These are phyloP conservation scores for Cosmorhoe ocellata DNA, from an alignment of 2,888 invertebrate genomes.

Conservation along the genomic window DNA sequence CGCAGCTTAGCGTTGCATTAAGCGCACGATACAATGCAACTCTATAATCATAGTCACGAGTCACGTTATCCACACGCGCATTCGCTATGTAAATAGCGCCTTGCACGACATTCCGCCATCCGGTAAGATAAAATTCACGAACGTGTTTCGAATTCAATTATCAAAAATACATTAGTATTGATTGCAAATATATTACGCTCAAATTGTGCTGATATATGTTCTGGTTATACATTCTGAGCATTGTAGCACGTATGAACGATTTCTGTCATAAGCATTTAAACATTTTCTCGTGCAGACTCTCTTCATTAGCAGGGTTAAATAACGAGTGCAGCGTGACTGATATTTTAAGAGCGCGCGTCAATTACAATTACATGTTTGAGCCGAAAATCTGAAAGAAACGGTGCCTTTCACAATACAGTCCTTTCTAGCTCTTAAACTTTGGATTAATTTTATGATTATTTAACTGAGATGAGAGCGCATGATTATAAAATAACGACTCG, in stretches of 20 bases:
- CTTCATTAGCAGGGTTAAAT: slow-evolving; percentile 42
- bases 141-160: slow-evolving; percentile 42
- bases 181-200: slow-evolving; percentile 46
- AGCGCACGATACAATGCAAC: slow-evolving; percentile 63
- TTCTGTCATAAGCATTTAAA: slow-evolving; percentile 40
- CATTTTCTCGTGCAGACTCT: slow-evolving; percentile 38
- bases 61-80: slow-evolving; percentile 63
- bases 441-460: slow-evolving; percentile 54
- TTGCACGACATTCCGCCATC: slow-evolving; percentile 57
- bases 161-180: slow-evolving; percentile 41
- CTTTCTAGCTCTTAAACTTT: slow-evolving; percentile 59
- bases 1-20: slow-evolving; percentile 65
- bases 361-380: slow-evolving; percentile 30
- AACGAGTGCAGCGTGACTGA: slow-evolving; percentile 40
- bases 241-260: slow-evolving; percentile 25
- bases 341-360: slow-evolving; percentile 55
- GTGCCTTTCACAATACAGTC: slow-evolving; percentile 59
- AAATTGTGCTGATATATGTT: slow-evolving; percentile 43
- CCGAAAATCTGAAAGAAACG: slow-evolving; percentile 49
- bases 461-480: slow-evolving; percentile 36
- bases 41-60: slow-evolving; percentile 69
- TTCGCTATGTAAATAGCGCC: slow-evolving; percentile 65
- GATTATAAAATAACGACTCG: slow-evolving; percentile 52
- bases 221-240: slow-evolving; percentile 40
- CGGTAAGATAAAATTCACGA: slow-evolving; percentile 46